Evolutionary conservation across 2,888 invertebrate species (phyloP).

Genomic region (Apantesis nais): DNA sequence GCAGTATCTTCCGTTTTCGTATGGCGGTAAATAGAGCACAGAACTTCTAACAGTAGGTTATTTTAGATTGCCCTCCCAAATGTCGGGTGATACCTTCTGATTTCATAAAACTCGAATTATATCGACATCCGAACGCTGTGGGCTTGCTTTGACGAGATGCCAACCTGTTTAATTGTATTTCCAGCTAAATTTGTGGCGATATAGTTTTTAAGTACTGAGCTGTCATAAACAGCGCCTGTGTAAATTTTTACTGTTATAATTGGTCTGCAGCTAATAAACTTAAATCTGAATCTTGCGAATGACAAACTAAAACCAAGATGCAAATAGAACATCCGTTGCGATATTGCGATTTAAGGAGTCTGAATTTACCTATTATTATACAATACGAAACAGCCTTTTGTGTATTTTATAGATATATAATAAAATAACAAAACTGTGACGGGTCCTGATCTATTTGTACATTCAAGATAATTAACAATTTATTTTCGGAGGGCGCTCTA

Average conservation of each 20-base stretch:
- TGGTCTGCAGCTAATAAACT: not conserved
- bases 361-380: not conserved
- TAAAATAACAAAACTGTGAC: too few species aligned
- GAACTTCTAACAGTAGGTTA: conserved; percentile 49
- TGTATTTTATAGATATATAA: too few species aligned
- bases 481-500: too few species aligned
- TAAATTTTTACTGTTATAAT: conserved; percentile 25
- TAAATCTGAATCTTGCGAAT: not conserved
- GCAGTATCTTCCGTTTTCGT: conserved; percentile 44
- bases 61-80: conserved; percentile 54
- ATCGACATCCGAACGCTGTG: conserved; percentile 42
- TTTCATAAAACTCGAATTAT: conserved; percentile 47
- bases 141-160: conserved; percentile 43
- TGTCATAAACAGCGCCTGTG: conserved; percentile 22
- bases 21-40: conserved; percentile 55
- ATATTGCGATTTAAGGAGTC: not conserved
- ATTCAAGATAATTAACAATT: too few species aligned
- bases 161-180: conserved; percentile 52
- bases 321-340: not conserved
- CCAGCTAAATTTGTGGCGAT: conserved; percentile 35
- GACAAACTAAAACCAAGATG: not conserved
- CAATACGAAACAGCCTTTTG: too few species aligned
- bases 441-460: too few species aligned
- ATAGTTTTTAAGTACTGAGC: conserved; percentile 31
- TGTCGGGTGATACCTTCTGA: conserved; percentile 41